Percentiles rank a stretch among this genome's conserved stretches.
phyloP scores from a whole-genome alignment of 2,797 vertebrate genomes.

The Mus spretus region DNA sequence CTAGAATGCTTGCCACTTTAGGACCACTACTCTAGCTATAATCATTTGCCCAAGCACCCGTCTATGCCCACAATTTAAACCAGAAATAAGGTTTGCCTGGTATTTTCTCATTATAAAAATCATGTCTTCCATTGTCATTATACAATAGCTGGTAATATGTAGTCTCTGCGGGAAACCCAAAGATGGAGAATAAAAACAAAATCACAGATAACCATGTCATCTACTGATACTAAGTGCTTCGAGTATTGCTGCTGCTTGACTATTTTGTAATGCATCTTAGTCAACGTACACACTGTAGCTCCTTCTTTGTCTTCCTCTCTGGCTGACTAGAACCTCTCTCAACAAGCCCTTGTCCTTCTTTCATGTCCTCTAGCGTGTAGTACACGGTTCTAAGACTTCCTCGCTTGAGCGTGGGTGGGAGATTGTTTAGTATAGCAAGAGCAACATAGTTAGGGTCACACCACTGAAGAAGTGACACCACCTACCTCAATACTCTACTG shows the following conservation, averaged over 20 bases:
- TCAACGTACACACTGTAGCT: too few species aligned
- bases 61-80: background rate
- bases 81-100: background rate
- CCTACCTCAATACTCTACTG: background rate
- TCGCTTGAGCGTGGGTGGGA: background rate
- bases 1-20: background rate
- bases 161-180: slow-evolving; percentile 20
- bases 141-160: background rate
- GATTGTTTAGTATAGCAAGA: background rate
- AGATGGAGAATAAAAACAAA: slow-evolving; percentile 20
- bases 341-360: too few species aligned
- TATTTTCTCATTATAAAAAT: slow-evolving; percentile 47
- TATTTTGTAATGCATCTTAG: background rate
- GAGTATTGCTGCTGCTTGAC: background rate
- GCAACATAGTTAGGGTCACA: background rate
- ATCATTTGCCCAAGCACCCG: background rate
- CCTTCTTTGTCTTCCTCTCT: background rate
- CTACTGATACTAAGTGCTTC: background rate
- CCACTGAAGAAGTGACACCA: background rate
- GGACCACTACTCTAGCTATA: background rate
- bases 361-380: background rate
- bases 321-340: background rate
- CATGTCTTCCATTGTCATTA: background rate
- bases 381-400: background rate
- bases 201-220: background rate